Evolutionary conservation across 2,888 invertebrate genomes (phyloP).

Genomic region (Aspidiotus rigidus): DNA sequence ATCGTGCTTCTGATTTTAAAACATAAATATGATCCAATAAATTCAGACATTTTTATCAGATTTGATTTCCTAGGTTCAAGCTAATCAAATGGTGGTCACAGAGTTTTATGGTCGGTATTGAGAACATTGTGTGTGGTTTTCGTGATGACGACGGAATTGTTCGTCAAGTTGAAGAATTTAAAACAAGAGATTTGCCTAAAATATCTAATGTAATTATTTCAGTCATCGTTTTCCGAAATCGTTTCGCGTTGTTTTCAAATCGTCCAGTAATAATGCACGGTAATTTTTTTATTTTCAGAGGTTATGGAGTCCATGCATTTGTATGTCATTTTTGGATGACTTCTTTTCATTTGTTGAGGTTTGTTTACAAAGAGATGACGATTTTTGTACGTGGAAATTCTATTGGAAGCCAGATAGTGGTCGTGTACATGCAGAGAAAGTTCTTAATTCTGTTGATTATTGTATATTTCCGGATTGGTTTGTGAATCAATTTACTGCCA

Average conservation of each 20-base stretch:
- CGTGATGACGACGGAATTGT: conserved; percentile 18
- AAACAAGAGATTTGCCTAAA: conserved; percentile 18
- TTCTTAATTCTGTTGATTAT: background rate
- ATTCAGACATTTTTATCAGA: background rate
- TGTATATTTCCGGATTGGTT: conserved; percentile 3
- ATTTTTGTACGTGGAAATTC: conserved; percentile 11
- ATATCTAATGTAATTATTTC: conserved; percentile 7
- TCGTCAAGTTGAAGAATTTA: background rate
- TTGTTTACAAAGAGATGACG: conserved; percentile 7
- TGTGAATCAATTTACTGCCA: background rate
- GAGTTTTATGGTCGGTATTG: conserved; percentile 24
- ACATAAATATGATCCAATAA: background rate
- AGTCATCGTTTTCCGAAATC: background rate
- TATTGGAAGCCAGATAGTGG: background rate
- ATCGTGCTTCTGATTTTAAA: no score
- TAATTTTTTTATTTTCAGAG: conserved; percentile 2
- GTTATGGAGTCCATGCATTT: conserved; percentile 8
- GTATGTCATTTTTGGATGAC: conserved; percentile 21
- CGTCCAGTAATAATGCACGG: background rate
- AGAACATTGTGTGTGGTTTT: conserved; percentile 21
- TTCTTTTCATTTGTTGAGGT: conserved; percentile 16
- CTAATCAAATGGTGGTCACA: conserved; percentile 30
- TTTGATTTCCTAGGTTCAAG: background rate
- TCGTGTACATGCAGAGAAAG: background rate
- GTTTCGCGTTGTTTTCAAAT: background rate